phyloP scores from a whole-genome alignment of 2,888 invertebrate species.

The Ennomos fuscantarius region DNA sequence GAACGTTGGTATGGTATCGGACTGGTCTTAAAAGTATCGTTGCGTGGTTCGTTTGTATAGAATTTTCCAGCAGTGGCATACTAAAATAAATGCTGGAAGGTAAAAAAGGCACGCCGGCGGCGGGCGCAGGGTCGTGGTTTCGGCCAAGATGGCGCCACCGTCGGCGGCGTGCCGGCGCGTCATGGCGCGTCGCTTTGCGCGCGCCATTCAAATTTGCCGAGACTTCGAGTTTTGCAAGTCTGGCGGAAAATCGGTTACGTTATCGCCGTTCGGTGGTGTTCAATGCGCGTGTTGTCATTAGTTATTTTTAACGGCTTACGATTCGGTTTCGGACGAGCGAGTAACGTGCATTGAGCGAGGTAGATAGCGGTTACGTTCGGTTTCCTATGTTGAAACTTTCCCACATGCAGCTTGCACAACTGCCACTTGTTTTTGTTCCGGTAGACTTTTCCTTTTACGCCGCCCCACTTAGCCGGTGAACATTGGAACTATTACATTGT shows the following conservation, averaged over 20 bases:
- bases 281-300: constrained; percentile 76
- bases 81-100: constrained; percentile 43
- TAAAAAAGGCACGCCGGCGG: constrained; percentile 70
- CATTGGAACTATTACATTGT: constrained; percentile 60
- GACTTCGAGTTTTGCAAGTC: constrained; percentile 76
- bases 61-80: constrained; percentile 44
- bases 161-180: constrained; percentile 80
- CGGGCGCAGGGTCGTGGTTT: constrained; percentile 61
- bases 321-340: constrained; percentile 52
- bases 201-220: constrained; percentile 74
- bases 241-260: constrained; percentile 69
- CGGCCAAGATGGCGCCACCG: constrained; percentile 79
- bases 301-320: constrained; percentile 79
- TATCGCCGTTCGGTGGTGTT: constrained; percentile 65
- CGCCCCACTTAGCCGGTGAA: constrained; percentile 57
- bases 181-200: constrained; percentile 70
- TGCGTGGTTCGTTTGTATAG: constrained; percentile 24
- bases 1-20: not conserved
- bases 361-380: constrained; percentile 59
- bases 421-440: constrained; percentile 77
- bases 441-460: constrained; percentile 75
- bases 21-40: not conserved
- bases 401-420: constrained; percentile 81
- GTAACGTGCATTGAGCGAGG: constrained; percentile 60
- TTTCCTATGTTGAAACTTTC: constrained; percentile 79